phyloP scores from a whole-genome alignment of 2,797 vertebrate species.

The Morus bassanus region DNA sequence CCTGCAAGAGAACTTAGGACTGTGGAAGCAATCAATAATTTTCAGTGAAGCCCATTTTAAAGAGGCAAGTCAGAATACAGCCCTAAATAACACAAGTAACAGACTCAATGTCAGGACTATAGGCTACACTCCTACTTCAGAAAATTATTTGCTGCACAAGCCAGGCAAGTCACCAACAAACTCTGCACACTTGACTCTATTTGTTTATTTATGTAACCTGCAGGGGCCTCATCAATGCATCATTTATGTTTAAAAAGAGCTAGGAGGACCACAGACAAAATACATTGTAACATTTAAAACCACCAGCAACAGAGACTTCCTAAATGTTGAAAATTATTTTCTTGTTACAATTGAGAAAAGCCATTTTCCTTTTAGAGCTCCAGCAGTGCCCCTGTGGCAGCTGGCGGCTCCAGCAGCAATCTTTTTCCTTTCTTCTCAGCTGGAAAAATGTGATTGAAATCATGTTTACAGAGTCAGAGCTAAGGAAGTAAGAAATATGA shows the following conservation, averaged over 20 bases:
- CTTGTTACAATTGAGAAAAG: background rate
- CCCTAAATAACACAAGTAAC: slow-evolving; percentile 42
- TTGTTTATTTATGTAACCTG: background rate
- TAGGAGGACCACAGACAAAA: background rate
- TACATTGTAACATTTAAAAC: background rate
- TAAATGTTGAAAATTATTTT: background rate
- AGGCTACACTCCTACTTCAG: background rate
- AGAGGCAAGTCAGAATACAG: slow-evolving; percentile 8
- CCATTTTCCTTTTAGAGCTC: background rate
- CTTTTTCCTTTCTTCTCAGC: background rate
- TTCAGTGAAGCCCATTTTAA: slow-evolving; percentile 26
- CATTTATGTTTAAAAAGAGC: slow-evolving; percentile 2
- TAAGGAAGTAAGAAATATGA: background rate
- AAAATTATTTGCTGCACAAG: slow-evolving; percentile 33
- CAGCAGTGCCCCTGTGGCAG: background rate
- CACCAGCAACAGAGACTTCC: background rate
- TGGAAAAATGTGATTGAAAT: background rate
- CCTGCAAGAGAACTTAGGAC: background rate
- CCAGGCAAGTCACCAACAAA: background rate
- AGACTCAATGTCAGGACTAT: background rate
- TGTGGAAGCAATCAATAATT: slow-evolving; percentile 42
- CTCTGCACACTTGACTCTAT: slow-evolving; percentile 28
- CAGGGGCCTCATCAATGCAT: background rate
- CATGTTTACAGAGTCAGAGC: background rate
- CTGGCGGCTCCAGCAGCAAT: background rate